phyloP scores from a whole-genome alignment of 2,888 invertebrate species.

The Watsonalla cultraria region DNA sequence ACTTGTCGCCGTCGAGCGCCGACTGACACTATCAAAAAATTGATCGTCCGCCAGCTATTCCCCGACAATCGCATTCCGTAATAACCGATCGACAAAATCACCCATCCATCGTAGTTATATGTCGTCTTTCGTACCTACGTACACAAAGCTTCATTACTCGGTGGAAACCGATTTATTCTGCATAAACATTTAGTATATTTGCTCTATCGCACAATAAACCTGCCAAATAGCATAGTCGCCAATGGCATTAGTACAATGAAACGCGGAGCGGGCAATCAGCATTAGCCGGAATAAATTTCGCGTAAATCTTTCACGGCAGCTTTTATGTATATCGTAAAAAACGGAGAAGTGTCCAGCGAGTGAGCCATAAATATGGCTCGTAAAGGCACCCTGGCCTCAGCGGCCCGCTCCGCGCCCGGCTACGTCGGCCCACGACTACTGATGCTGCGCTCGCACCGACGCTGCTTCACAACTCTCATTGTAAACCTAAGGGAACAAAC shows the following conservation, averaged over 20 bases:
- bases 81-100: not conserved
- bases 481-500: too few relatives aligned
- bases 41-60: slow-evolving; percentile 46
- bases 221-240: slow-evolving; percentile 17
- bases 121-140: not conserved
- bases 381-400: slow-evolving; percentile 40
- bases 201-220: slow-evolving; percentile 12
- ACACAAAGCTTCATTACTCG: too few relatives aligned
- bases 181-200: slow-evolving; percentile 27
- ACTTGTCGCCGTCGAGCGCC: slow-evolving; percentile 55
- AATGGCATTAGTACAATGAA: slow-evolving; percentile 56
- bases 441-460: not conserved
- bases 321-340: slow-evolving; percentile 78
- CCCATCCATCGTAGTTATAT: not conserved
- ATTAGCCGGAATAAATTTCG: slow-evolving; percentile 74
- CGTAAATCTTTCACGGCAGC: slow-evolving; percentile 75
- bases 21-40: slow-evolving; percentile 75
- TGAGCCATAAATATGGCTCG: slow-evolving; percentile 68
- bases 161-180: slow-evolving; percentile 11
- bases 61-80: slow-evolving; percentile 4
- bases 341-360: slow-evolving; percentile 65
- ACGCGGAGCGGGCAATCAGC: slow-evolving; percentile 57
- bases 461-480: too few relatives aligned
- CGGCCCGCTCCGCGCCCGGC: slow-evolving; percentile 9
- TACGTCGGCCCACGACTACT: not conserved